Conservation (phyloP, 2,888 invertebrate species). For the Cepaea hortensis region DNA sequence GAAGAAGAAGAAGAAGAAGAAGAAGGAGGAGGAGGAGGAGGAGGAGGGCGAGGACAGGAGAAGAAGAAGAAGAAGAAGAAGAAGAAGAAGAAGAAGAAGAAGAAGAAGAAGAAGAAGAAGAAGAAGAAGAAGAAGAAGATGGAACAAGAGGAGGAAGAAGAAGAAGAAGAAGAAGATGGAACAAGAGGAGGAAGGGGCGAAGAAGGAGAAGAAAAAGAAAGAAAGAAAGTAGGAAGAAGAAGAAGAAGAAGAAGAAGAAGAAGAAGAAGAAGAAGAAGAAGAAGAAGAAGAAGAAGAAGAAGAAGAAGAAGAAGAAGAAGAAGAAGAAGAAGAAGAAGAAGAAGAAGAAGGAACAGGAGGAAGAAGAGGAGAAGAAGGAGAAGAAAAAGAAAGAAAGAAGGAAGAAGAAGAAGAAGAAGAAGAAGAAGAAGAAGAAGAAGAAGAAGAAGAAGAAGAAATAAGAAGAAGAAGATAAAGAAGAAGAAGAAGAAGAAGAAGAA, state of each 20-base stretch:
- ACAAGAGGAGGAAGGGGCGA: neutral
- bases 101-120: neutral
- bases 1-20: constrained; percentile 7
- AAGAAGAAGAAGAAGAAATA: no score
- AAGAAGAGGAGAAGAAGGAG: neutral
- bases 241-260: neutral
- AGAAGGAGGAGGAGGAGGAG: neutral
- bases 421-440: no score
- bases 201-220: neutral
- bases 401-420: no score
- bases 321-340: neutral
- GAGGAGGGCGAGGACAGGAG: neutral
- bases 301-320: neutral
- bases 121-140: neutral
- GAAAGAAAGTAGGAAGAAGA: neutral
- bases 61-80: neutral
- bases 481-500: no score
- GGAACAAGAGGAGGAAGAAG: neutral
- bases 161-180: neutral
- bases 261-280: neutral
- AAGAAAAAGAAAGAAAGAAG: neutral
- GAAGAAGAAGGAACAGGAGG: neutral
- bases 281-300: neutral
- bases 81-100: neutral
- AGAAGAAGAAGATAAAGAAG: no score